Percentiles rank a stretch among this genome's conserved stretches.
These are phyloP conservation scores for Trididemnum miniatum DNA, from an alignment of 23 tunicate genomes.

Conservation along the genomic window DNA sequence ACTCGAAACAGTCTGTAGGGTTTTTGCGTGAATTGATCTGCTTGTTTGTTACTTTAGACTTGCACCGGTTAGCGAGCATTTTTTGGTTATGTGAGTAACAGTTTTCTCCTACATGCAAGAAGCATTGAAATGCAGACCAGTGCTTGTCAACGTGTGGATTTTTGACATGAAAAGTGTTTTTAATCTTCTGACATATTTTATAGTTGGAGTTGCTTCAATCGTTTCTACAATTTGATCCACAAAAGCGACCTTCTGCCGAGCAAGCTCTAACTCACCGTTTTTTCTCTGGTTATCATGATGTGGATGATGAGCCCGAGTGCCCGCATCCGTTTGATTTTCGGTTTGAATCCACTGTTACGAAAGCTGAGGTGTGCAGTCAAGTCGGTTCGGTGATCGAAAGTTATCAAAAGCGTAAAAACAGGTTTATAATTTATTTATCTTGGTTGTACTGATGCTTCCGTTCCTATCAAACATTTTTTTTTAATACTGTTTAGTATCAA, in stretches of 20 bases:
- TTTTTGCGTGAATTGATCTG: too few species aligned
- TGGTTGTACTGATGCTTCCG: too few species aligned
- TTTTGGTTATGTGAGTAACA: too few species aligned
- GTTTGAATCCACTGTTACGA: conserved; percentile 82
- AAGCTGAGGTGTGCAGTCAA: conserved; percentile 60
- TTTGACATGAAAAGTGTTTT: too few species aligned
- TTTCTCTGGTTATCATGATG: conserved; percentile 77
- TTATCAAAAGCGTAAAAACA: conserved; percentile 66
- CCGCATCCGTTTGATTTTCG: conserved; percentile 82
- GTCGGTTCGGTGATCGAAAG: conserved; percentile 37
- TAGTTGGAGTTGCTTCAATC: conserved; percentile 63
- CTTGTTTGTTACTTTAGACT: too few species aligned
- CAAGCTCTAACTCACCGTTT: conserved; percentile 52
- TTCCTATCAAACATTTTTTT: too few species aligned
- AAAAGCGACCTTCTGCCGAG: conserved; percentile 55
- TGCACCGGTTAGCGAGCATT: too few species aligned
- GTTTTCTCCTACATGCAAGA: too few species aligned
- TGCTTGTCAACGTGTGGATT: too few species aligned
- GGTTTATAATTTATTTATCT: conserved; percentile 33
- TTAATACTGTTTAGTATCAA: too few species aligned
- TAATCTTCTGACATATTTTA: not conserved
- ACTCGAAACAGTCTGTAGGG: too few species aligned
- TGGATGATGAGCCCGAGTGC: conserved; percentile 84
- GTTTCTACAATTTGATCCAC: conserved; percentile 82
- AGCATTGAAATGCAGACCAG: too few species aligned